Percentiles rank a stretch among this genome's conserved stretches.
These are phyloP conservation scores for Latheticus oryzae DNA, from an alignment of 2,888 invertebrate genomes.

Conservation along the genomic window DNA sequence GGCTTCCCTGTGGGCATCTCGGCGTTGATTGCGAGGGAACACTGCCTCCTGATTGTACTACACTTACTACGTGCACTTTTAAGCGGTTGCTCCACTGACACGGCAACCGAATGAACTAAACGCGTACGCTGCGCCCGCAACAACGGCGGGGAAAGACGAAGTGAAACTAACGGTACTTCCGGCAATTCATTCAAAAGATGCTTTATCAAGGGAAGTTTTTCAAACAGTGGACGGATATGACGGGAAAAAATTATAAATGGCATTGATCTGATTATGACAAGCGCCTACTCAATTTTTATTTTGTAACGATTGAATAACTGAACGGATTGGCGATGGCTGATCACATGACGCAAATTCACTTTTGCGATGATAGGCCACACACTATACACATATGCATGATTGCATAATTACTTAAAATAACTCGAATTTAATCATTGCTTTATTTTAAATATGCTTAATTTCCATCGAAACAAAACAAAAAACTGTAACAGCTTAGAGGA, in stretches of 20 bases:
- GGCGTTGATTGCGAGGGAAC: constrained; percentile 23
- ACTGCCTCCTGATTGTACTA: constrained; percentile 42
- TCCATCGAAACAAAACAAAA: too few relatives aligned
- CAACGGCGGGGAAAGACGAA: constrained; percentile 48
- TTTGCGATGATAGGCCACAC: too few relatives aligned
- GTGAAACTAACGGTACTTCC: constrained; percentile 51
- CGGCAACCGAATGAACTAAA: constrained; percentile 57
- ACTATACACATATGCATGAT: too few relatives aligned
- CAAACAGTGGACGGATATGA: too few relatives aligned
- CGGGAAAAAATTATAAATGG: too few relatives aligned
- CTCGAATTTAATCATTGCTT: too few relatives aligned
- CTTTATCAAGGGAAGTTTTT: neutral
- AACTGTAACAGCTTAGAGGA: too few relatives aligned
- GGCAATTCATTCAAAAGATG: constrained; percentile 31
- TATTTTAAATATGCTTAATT: too few relatives aligned
- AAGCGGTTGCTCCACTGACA: constrained; percentile 58
- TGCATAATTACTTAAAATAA: too few relatives aligned
- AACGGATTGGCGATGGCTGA: too few relatives aligned
- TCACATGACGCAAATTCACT: too few relatives aligned
- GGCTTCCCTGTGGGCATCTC: constrained; percentile 67
- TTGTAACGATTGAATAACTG: too few relatives aligned
- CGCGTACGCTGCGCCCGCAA: constrained; percentile 49
- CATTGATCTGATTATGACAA: neutral
- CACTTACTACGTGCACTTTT: constrained; percentile 39
- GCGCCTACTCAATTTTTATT: neutral